These are phyloP conservation scores for Strongylocentrotus purpuratus DNA, from an alignment of 35 echinoderm and acorn worm genomes.

Conservation along the genomic window DNA sequence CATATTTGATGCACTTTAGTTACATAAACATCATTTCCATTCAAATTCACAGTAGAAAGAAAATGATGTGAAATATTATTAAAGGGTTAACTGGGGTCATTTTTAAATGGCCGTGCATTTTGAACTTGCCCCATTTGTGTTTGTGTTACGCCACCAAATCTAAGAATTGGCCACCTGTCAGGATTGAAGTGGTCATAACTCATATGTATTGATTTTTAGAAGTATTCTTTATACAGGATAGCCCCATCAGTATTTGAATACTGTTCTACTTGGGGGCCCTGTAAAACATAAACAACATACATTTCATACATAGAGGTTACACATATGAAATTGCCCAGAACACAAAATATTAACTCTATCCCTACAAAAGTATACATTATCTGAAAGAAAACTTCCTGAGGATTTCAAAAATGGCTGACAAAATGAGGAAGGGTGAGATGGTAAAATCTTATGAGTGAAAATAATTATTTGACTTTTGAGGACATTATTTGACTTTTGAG, in stretches of 20 bases:
- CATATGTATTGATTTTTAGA: background rate
- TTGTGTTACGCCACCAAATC: background rate
- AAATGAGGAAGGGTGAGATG: background rate
- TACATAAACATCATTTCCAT: too few species aligned
- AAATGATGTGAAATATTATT: too few species aligned
- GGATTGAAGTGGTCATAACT: background rate
- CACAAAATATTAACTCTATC: background rate
- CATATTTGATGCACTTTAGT: too few species aligned
- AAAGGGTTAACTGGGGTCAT: background rate
- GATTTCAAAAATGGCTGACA: background rate
- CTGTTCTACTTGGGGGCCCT: background rate
- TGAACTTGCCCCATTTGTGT: background rate
- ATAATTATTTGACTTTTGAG: background rate
- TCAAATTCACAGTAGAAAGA: too few species aligned
- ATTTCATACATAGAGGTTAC: background rate
- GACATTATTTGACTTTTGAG: too few species aligned
- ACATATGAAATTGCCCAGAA: background rate
- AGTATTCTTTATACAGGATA: background rate
- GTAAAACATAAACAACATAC: background rate
- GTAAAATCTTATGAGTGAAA: background rate
- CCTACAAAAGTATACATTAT: background rate
- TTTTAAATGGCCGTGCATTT: background rate
- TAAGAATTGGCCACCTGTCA: background rate
- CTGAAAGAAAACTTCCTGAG: background rate
- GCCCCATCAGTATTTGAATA: background rate